Conservation (phyloP, 2,888 invertebrate genomes). For the Xanthia icteritia region DNA sequence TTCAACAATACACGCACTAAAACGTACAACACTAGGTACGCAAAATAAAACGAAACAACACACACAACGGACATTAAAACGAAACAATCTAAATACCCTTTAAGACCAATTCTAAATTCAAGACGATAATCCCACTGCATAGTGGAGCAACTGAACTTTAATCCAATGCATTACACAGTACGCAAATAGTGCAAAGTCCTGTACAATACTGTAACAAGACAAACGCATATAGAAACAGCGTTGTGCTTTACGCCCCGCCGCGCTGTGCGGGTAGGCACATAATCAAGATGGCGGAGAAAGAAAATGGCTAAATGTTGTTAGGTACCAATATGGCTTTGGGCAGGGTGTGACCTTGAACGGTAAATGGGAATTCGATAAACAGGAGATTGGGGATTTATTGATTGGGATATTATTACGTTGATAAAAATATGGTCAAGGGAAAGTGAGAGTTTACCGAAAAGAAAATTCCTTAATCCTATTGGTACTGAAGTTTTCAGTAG, state of each 20-base stretch:
- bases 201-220: slow-evolving; percentile 64
- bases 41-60: slow-evolving; percentile 18
- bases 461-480: neutral
- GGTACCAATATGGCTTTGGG: slow-evolving; percentile 57
- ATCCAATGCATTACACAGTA: slow-evolving; percentile 53
- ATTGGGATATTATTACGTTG: slow-evolving; percentile 17
- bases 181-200: slow-evolving; percentile 63
- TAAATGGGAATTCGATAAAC: slow-evolving; percentile 44
- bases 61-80: slow-evolving; percentile 11
- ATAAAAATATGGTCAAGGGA: neutral
- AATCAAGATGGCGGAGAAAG: slow-evolving; percentile 68
- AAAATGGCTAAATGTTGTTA: slow-evolving; percentile 81
- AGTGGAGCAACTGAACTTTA: slow-evolving; percentile 42
- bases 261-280: slow-evolving; percentile 61
- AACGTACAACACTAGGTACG: neutral
- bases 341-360: slow-evolving; percentile 63
- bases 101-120: slow-evolving; percentile 21
- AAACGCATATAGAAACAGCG: slow-evolving; percentile 69
- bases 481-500: neutral
- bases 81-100: neutral
- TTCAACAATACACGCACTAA: neutral
- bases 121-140: slow-evolving; percentile 37
- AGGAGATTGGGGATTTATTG: slow-evolving; percentile 27
- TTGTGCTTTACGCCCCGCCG: slow-evolving; percentile 63
- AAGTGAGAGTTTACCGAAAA: neutral